Evolutionary conservation across 2,113 vertebrate genomes (phyloP).

Genomic region (Silurus meridionalis): DNA sequence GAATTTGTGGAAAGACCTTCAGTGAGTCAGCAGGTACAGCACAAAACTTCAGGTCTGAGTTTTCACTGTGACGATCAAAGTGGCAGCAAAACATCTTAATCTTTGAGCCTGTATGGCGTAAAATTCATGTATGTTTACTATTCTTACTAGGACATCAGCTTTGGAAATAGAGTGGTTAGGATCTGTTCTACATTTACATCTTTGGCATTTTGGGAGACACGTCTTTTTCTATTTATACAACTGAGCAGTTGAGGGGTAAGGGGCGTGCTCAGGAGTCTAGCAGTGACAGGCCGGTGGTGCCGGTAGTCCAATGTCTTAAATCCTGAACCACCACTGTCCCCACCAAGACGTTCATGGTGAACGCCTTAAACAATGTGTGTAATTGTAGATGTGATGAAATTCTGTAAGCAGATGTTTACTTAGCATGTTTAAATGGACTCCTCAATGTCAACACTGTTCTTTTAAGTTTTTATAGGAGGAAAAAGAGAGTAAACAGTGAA

Average conservation of each 20-base stretch:
- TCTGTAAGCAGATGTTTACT: background rate
- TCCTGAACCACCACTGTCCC: too few relatives aligned
- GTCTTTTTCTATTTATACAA: too few relatives aligned
- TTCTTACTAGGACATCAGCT: too few relatives aligned
- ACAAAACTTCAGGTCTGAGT: slow-evolving; percentile 8
- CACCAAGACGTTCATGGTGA: background rate
- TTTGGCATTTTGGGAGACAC: too few relatives aligned
- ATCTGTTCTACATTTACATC: background rate
- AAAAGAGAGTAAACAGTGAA: background rate
- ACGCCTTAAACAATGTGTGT: background rate
- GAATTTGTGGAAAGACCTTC: slow-evolving; percentile 54
- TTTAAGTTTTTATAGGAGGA: background rate
- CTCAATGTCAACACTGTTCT: background rate
- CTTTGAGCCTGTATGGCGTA: background rate
- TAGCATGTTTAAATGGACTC: background rate
- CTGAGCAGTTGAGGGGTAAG: too few relatives aligned
- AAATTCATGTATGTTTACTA: background rate
- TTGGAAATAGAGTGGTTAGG: background rate
- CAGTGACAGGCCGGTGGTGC: too few relatives aligned
- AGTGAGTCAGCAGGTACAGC: slow-evolving; percentile 13
- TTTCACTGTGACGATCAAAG: slow-evolving; percentile 13
- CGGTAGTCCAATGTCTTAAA: too few relatives aligned
- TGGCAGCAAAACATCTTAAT: background rate
- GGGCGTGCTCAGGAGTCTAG: too few relatives aligned
- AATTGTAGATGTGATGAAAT: background rate